These are phyloP conservation scores for Saturnia pavonia DNA, from an alignment of 2,888 invertebrate species.

Conservation along the genomic window DNA sequence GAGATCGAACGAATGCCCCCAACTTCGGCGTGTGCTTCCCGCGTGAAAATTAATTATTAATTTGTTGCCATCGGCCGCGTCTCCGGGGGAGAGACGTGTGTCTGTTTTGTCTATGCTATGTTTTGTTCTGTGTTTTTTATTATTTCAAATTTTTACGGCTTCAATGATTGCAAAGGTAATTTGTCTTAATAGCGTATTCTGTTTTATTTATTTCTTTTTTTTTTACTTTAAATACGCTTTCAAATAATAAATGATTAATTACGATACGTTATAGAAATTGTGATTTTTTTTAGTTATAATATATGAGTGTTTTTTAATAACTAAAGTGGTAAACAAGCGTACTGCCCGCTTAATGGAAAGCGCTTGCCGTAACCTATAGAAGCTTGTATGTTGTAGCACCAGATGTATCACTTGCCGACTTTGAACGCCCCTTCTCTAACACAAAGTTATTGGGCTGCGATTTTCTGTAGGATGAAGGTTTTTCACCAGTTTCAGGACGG, in stretches of 20 bases:
- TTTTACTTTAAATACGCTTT: background rate
- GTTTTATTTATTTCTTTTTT: slow-evolving; percentile 24
- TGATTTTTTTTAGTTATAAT: too few species aligned
- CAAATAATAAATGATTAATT: background rate
- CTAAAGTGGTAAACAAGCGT: too few species aligned
- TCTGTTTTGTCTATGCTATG: slow-evolving; percentile 55
- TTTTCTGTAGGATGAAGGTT: too few species aligned
- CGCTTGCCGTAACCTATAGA: too few species aligned
- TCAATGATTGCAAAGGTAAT: slow-evolving; percentile 62
- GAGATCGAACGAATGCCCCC: slow-evolving; percentile 64
- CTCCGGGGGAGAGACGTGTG: slow-evolving; percentile 57
- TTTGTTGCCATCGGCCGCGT: slow-evolving; percentile 68
- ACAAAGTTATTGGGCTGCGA: too few species aligned
- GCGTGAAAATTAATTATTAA: slow-evolving; percentile 78
- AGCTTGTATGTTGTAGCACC: too few species aligned
- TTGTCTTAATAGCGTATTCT: slow-evolving; percentile 57
- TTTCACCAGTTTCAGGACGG: too few species aligned
- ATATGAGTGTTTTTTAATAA: too few species aligned
- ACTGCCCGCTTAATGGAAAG: too few species aligned
- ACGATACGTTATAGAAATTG: too few species aligned
- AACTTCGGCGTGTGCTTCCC: slow-evolving; percentile 59
- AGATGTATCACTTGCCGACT: too few species aligned
- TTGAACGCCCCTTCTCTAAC: too few species aligned
- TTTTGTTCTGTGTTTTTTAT: slow-evolving; percentile 50
- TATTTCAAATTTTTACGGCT: slow-evolving; percentile 59